Base-by-base conservation (phyloP, 2,888 invertebrate species). In the Melinaea marsaeus region DNA sequence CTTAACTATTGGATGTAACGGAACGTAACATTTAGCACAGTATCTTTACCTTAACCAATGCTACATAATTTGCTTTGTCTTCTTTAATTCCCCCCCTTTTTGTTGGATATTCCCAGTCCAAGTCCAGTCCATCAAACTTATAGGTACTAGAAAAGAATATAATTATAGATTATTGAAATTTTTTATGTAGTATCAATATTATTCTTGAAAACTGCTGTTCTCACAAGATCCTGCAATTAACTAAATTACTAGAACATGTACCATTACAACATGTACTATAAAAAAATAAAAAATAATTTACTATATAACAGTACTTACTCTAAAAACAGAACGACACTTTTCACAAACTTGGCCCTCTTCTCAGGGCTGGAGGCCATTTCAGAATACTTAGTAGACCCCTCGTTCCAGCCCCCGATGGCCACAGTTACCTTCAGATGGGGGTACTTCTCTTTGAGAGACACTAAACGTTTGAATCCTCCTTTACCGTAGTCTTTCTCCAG, bases 371-470 rank as follows among this genome's bases (percentile, higher is more conserved):
- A 91, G 0, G 94, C 95, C 80, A 96, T 84, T 34, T 83, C 83
- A 0, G 94, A 95, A 55, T 76, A 95, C 72, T 94, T 93, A 6
- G 81, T 75, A 0, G 97, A 97, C 0, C 97, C 97, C 79, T 97
- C 97, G 79, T 97, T 97, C 97, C 97, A 97, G 0, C 97, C 97
- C 0, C 97, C 97, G 48, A 98, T 95, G 0, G 96, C 97, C 11
- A 97, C 80, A 2, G 94, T 93, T 4, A 95, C 93, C 79, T 93
- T 95, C 55, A 97, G 80, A 73, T 94, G 94, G 0, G 95, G 95
- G 81, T 95, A 93, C 11, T 89, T 88, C 57, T 91, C 80, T 72
- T 94, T 95, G 0, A 96, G 78, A 0, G 86, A 86, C 0, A 95
- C 95, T 62, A 96, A 84, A 13, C 94, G 92, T 67, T 92, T 93